These are phyloP conservation scores for Dyspetes luteomarginatus DNA, from an alignment of 2,888 invertebrate species.

Conservation along the genomic window DNA sequence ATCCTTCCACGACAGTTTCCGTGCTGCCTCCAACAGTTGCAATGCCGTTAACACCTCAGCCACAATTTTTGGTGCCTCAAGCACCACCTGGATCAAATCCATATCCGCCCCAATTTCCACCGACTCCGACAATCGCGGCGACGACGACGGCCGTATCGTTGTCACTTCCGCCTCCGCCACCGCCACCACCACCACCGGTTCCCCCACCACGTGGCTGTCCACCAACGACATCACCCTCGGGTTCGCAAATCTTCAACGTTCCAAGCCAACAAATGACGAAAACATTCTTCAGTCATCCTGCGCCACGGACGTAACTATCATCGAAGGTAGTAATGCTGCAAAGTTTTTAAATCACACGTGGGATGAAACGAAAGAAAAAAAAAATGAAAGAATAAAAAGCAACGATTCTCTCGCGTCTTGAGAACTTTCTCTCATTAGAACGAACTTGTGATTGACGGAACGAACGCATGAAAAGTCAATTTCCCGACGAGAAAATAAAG, in stretches of 20 bases:
- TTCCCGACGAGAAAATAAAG: neutral
- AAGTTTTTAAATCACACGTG: slow-evolving; percentile 62
- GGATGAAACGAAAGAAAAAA: neutral
- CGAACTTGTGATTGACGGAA: neutral
- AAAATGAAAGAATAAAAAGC: slow-evolving; percentile 20
- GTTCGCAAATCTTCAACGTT: slow-evolving; percentile 56
- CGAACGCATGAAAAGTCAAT: too few relatives aligned
- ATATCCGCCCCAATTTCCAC: slow-evolving; percentile 79
- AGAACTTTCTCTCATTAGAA: neutral
- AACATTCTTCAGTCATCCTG: slow-evolving; percentile 76
- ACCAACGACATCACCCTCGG: slow-evolving; percentile 67
- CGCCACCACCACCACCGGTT: slow-evolving; percentile 58
- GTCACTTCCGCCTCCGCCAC: slow-evolving; percentile 62
- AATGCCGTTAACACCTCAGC: slow-evolving; percentile 62
- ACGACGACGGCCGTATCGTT: slow-evolving; percentile 69
- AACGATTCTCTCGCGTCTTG: neutral
- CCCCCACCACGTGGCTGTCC: slow-evolving; percentile 68
- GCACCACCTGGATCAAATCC: slow-evolving; percentile 82
- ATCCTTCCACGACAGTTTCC: slow-evolving; percentile 34
- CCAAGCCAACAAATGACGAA: slow-evolving; percentile 71
- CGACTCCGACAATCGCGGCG: slow-evolving; percentile 66
- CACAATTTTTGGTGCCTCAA: slow-evolving; percentile 77
- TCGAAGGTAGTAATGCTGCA: slow-evolving; percentile 71
- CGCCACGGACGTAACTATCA: slow-evolving; percentile 78
- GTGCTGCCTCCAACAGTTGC: slow-evolving; percentile 39